Conservation (phyloP, 2,797 vertebrate genomes). For the Coracias cyanogaster region DNA sequence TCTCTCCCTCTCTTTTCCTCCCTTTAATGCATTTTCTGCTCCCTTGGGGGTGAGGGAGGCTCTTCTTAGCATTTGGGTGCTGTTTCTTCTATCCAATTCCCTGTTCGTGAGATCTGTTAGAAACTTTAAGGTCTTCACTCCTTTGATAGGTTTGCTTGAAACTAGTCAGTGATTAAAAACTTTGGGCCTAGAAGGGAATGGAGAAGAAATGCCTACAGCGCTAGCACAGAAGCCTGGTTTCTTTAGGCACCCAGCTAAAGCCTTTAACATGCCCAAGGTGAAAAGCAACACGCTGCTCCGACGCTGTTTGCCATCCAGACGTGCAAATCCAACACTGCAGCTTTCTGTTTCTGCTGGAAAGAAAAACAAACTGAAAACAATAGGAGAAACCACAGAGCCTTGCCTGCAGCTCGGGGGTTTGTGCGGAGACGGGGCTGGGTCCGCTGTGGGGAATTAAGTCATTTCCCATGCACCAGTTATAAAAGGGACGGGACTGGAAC, state of each 20-base stretch:
- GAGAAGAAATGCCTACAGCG: neutral
- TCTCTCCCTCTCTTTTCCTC: neutral
- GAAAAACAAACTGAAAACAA: conserved; percentile 51
- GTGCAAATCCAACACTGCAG: neutral
- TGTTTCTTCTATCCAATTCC: neutral
- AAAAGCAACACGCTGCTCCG: neutral
- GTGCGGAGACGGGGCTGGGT: neutral
- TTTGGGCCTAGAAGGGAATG: neutral
- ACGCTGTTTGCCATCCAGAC: neutral
- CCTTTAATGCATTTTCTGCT: neutral
- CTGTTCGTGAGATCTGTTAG: neutral
- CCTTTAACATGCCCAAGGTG: neutral
- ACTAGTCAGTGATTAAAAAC: neutral
- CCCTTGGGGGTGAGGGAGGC: neutral
- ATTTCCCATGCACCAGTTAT: neutral
- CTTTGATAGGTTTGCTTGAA: neutral
- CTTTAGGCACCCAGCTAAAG: neutral
- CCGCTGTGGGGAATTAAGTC: neutral
- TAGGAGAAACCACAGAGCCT: conserved; percentile 27
- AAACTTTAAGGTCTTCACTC: neutral
- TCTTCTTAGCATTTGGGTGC: neutral
- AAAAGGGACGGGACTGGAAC: neutral
- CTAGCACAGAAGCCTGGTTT: neutral
- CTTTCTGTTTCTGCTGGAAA: conserved; percentile 29
- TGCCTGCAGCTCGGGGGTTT: neutral